These are phyloP conservation scores for Nycticryphes semicollaris DNA, from an alignment of 2,113 vertebrate species.

Conservation along the genomic window DNA sequence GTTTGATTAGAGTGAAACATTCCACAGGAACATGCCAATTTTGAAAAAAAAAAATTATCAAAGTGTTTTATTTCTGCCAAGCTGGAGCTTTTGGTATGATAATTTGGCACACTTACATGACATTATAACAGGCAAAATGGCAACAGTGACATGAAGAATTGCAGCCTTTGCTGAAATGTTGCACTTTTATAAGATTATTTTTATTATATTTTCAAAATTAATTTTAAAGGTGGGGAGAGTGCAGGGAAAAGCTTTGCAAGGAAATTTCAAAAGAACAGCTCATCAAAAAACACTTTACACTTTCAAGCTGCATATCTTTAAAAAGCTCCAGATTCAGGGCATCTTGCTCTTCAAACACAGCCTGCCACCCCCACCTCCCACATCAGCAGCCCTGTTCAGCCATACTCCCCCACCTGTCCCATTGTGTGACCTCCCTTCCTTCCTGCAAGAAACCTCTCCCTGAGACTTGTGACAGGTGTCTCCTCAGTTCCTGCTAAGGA, in stretches of 20 bases:
- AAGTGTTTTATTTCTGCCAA: not conserved
- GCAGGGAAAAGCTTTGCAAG: not conserved
- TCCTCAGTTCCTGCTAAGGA: not conserved
- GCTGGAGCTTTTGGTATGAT: not conserved
- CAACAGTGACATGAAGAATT: not conserved
- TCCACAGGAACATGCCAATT: not conserved
- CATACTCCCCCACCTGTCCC: accelerated
- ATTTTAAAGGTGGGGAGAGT: not conserved
- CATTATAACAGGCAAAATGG: not conserved
- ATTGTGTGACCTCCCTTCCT: not conserved
- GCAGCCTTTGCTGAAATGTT: not conserved
- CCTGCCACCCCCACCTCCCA: not conserved
- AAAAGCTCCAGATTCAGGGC: not conserved
- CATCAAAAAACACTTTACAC: not conserved
- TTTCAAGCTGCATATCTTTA: not conserved
- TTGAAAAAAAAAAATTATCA: not conserved
- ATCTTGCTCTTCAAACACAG: not conserved
- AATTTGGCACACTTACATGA: not conserved
- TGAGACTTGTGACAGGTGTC: not conserved
- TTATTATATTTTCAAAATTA: not conserved
- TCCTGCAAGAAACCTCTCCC: not conserved
- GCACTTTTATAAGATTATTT: not conserved
- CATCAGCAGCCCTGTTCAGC: not conserved
- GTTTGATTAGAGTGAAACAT: not conserved
- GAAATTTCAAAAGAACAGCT: not conserved